Base-by-base conservation (phyloP, 2,888 invertebrate species). In the Physocephala rufipes region DNA sequence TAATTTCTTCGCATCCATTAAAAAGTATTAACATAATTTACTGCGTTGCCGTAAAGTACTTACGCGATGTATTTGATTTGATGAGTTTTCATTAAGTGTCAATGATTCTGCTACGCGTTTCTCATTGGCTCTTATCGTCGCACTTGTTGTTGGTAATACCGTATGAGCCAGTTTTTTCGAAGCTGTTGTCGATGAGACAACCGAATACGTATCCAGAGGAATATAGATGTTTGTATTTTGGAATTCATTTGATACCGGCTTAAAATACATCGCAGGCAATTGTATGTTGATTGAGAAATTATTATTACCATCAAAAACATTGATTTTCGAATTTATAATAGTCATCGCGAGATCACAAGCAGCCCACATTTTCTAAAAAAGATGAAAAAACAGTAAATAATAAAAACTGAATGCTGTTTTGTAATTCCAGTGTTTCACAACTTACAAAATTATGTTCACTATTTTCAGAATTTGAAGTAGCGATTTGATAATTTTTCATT, bases 301-400 rank as follows among this genome's bases (percentile, higher is more conserved):
- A 85, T 95, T 95, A 87, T 95, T 88, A 69, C 73, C 77, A 82
- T 96, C 96, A 87, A 95, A 96, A 82, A 91, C 93, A 68, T 92
- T 90, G 64, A 95, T 93, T 83, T 96, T 95, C 71, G 94, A 90
- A 87, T 94, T 90, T 78, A 99, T 91, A 80, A 99, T 89, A 64
- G 95, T 94, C 88, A 96, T 92, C 19, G 97, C 95, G 76, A 99
- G 88, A 89, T 99, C 99, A 88, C 97, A 97, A 68, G 96, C 91
- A 36, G 97, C 95, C 94, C 97, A 99, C 84, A 99, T 87, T 93
- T 96, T 97, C 96, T 97, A 86, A 43, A 30, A 71, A 26, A 65
- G n/a, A 15, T 63, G 67, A 45, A 45, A 58, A 69, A n/a, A 4
- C 69, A 49, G n/a, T n/a, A n/a, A n/a, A n/a, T n/a, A 70, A 9